These are phyloP conservation scores for Oryzias sinensis DNA, from an alignment of 2,797 vertebrate genomes.

Conservation along the genomic window DNA sequence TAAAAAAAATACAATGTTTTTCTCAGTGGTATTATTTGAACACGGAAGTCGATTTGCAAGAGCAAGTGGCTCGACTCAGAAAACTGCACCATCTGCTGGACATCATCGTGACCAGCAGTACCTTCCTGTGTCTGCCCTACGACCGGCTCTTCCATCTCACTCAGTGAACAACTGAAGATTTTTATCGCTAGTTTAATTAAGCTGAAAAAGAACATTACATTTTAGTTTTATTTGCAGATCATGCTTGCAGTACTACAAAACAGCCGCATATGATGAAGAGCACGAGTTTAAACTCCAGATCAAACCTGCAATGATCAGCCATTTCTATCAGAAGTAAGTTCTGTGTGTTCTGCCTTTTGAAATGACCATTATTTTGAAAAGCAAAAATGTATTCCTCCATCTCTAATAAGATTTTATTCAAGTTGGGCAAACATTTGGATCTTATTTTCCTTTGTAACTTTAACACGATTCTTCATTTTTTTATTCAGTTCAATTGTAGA, in stretches of 20 bases:
- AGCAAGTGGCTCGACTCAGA: constrained; percentile 86
- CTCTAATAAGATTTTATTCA: no score
- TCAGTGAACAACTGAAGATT: constrained; percentile 77
- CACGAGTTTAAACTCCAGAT: constrained; percentile 89
- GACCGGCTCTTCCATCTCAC: constrained; percentile 90
- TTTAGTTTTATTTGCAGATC: constrained; percentile 69
- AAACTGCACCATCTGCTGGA: constrained; percentile 97
- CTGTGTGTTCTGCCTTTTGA: neutral
- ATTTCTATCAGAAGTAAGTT: constrained; percentile 88
- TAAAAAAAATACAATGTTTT: constrained; percentile 1
- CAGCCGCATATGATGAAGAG: constrained; percentile 85
- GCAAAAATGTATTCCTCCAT: no score
- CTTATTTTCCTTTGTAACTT: no score
- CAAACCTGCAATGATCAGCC: constrained; percentile 83
- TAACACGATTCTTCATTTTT: neutral
- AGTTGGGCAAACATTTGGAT: no score
- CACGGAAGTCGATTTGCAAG: constrained; percentile 84
- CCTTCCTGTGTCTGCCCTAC: constrained; percentile 86
- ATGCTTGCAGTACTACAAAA: constrained; percentile 91
- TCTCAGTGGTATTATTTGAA: constrained; percentile 87
- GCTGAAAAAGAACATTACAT: neutral
- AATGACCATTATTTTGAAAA: no score
- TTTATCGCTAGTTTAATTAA: neutral
- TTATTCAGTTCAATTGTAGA: no score
- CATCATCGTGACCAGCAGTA: constrained; percentile 85